Evolutionary conservation across 2,113 vertebrate genomes (phyloP), one percentile per base, ranked within the genome.

Genomic region (Girardinichthys multiradiatus): DNA sequence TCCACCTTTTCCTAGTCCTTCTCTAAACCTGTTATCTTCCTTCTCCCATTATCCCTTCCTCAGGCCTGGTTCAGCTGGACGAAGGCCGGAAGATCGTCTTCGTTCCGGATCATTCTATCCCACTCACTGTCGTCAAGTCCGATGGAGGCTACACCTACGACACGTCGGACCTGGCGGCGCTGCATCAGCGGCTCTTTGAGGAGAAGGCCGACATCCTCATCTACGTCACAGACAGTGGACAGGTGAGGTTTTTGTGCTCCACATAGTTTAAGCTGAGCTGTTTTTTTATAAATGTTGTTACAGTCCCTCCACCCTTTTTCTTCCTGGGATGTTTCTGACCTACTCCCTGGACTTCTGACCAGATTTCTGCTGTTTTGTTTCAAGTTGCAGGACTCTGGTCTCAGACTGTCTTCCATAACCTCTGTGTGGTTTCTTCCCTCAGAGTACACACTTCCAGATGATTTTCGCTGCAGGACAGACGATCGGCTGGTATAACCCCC

Each of bases 61-160:
- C 87, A 99, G 98, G 98, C 1, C 89, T 97, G 74, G 83, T 95
- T 1, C 85, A 98, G 91, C 60, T 97, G 11, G 98, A 99, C 24
- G 97, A 98, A 24, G 98, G 98, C 19, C 93, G 98, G 35, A 98
- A 97, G 90, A 88, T 99, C 0, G 88, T 98, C 30, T 99, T 99
- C 48, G 91, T 93, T 67, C 95, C 96, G 0, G 98, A 95, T 9
- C 96, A 94, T 83, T 87, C 96, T 17, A 64, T 99, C 77, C 98
- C 98, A 0, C 89, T 99, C 90, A 99, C 98, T 0, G 74, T 99
- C 71, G 92, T 95, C 87, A 99, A 99, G 68, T 99, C 98, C 0
- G 98, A 99, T 0, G 98, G 98, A 0, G 98, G 98, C 12, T 99
- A 92, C 88, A 99, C 98, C 0, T 99, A 99, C 0, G 98, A 99